These are phyloP conservation scores for Australoheros facetus DNA, from an alignment of 2,797 vertebrate species.

Conservation along the genomic window DNA sequence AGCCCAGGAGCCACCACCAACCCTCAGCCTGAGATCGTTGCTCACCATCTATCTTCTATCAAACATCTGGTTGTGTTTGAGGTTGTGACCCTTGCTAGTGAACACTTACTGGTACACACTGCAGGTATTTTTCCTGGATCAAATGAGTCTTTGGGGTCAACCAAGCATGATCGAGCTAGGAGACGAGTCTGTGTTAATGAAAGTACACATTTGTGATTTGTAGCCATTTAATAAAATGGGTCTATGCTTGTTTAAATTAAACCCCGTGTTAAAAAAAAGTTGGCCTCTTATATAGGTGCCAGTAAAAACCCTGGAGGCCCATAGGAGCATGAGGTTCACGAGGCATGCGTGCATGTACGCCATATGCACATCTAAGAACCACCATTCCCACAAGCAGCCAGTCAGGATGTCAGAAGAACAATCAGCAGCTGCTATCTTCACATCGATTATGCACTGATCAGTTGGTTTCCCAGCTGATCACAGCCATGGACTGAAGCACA, in stretches of 20 bases:
- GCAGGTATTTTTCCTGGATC: too few relatives aligned
- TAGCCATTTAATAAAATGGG: not conserved
- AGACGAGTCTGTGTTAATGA: too few relatives aligned
- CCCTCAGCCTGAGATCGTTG: accelerated
- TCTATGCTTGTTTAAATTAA: not conserved
- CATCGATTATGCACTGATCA: conserved; percentile 48
- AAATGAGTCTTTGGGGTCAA: too few relatives aligned
- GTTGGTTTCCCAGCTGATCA: conserved; percentile 33
- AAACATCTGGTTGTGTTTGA: not conserved
- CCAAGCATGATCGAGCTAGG: too few relatives aligned
- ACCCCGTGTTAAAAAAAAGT: not conserved
- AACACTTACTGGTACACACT: not conserved
- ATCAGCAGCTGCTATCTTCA: conserved; percentile 52
- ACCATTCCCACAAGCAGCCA: not conserved
- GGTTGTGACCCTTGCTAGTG: not conserved
- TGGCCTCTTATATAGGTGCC: not conserved
- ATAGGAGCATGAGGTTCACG: not conserved
- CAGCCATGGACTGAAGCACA: conserved; percentile 60
- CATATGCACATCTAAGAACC: not conserved
- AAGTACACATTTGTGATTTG: not conserved
- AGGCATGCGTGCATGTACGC: not conserved
- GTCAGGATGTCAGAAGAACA: not conserved
- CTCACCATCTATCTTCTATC: not conserved
- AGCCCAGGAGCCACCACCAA: not conserved
- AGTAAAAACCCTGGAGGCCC: not conserved